phyloP scores from a whole-genome alignment of 2,797 vertebrate genomes.

The Antrozous pallidus region DNA sequence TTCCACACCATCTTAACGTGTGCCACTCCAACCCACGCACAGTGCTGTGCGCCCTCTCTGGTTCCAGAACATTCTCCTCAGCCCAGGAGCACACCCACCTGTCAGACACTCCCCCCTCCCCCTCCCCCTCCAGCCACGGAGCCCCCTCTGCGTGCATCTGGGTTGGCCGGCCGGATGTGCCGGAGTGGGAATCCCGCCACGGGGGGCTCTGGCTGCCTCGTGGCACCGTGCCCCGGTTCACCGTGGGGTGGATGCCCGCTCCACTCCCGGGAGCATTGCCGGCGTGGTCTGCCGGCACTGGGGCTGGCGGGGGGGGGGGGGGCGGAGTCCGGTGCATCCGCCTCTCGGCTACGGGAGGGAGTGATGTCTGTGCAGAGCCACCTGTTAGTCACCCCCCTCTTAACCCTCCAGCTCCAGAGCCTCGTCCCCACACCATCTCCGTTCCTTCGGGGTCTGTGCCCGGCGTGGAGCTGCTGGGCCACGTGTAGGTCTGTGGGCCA shows the following conservation, averaged over 20 bases:
- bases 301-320: too few relatives aligned
- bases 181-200: accelerated
- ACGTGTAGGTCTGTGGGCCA: not conserved
- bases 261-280: accelerated
- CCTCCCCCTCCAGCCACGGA: accelerated
- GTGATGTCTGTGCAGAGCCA: too few relatives aligned
- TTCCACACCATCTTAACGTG: not conserved
- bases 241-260: accelerated
- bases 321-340: accelerated
- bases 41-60: accelerated
- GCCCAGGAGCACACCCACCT: not conserved
- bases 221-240: accelerated
- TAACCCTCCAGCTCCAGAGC: too few relatives aligned
- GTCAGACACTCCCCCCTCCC: accelerated
- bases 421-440: accelerated
- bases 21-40: accelerated
- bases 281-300: too few relatives aligned
- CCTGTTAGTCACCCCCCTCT: too few relatives aligned
- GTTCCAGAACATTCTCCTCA: not conserved
- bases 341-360: not conserved
- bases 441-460: not conserved
- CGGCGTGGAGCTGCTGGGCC: accelerated
- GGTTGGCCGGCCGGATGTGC: accelerated
- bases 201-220: not conserved
- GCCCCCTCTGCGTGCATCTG: not conserved